A percentile compares a stretch with the other conserved stretches of the same genome.
Evolutionary conservation across 2,888 invertebrate genomes (phyloP).

Genomic region (Bellardia bayeri): DNA sequence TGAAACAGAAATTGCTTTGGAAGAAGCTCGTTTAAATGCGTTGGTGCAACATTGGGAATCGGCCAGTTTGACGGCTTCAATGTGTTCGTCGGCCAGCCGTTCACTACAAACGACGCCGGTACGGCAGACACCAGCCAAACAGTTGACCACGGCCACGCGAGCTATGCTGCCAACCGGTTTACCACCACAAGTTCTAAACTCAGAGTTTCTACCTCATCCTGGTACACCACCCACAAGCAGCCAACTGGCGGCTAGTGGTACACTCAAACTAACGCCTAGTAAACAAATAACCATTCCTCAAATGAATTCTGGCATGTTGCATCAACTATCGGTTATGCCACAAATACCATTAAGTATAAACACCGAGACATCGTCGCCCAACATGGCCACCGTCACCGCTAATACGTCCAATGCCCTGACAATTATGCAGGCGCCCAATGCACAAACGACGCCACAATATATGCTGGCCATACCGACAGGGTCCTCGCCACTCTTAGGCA

Average conservation of each 20-base stretch:
- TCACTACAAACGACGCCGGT: constrained; percentile 86
- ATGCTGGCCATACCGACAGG: constrained; percentile 78
- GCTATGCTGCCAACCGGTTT: constrained; percentile 77
- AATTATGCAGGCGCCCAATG: constrained; percentile 78
- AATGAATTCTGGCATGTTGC: constrained; percentile 79
- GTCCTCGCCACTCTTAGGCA: constrained; percentile 74
- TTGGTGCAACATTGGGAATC: constrained; percentile 91
- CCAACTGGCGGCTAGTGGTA: constrained; percentile 67
- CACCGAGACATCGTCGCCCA: constrained; percentile 73
- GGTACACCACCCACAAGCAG: constrained; percentile 76
- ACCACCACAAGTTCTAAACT: constrained; percentile 76
- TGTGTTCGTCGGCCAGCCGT: constrained; percentile 85
- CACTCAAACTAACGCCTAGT: constrained; percentile 75
- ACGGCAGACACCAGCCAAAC: constrained; percentile 82
- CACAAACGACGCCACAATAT: constrained; percentile 79
- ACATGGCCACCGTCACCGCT: constrained; percentile 76
- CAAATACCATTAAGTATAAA: constrained; percentile 74
- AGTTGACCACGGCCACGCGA: constrained; percentile 73
- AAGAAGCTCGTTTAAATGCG: constrained; percentile 88
- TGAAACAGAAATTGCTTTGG: constrained; percentile 89
- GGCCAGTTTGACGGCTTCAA: constrained; percentile 86
- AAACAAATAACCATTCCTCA: constrained; percentile 76
- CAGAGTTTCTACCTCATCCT: constrained; percentile 83
- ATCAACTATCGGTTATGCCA: constrained; percentile 75
- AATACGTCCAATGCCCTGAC: constrained; percentile 82